phyloP scores from a whole-genome alignment of 2,888 invertebrate genomes.

The Zele albiditarsus region DNA sequence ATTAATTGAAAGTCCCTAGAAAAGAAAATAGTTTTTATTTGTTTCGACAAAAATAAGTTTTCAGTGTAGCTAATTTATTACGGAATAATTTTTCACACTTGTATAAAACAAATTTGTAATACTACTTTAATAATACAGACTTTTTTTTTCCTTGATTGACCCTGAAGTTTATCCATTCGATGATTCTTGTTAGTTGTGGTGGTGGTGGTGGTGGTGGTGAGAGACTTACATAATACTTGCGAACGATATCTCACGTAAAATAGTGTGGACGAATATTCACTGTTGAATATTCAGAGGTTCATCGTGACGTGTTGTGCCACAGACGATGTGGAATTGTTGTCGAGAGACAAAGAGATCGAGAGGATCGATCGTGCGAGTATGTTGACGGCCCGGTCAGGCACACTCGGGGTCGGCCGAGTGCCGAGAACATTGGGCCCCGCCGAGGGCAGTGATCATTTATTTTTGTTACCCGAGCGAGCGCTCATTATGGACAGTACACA shows the following conservation, averaged over 20 bases:
- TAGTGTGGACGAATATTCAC: not conserved
- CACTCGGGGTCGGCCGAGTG: conserved; percentile 66
- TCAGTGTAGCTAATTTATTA: too few relatives aligned
- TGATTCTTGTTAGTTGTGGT: too few relatives aligned
- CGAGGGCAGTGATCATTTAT: conserved; percentile 76
- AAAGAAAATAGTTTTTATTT: too few relatives aligned
- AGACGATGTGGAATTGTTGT: conserved; percentile 3
- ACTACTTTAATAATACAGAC: too few relatives aligned
- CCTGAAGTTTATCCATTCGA: too few relatives aligned
- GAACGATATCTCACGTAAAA: too few relatives aligned
- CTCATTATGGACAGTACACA: conserved; percentile 75
- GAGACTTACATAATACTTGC: too few relatives aligned
- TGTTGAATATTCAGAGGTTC: conserved; percentile 1
- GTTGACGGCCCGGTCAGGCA: conserved; percentile 68
- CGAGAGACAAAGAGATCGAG: conserved; percentile 25
- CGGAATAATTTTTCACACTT: too few relatives aligned
- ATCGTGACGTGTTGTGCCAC: conserved; percentile 20
- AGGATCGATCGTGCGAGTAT: conserved; percentile 54
- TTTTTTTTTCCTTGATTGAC: too few relatives aligned
- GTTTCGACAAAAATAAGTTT: too few relatives aligned
- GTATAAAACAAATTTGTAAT: too few relatives aligned
- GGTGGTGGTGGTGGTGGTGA: too few relatives aligned
- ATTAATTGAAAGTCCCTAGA: not conserved
- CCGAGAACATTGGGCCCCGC: conserved; percentile 71
- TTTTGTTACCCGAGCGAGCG: conserved; percentile 75